Evolutionary conservation across 2,888 invertebrate genomes (phyloP).

Genomic region (Morpho achilles): DNA sequence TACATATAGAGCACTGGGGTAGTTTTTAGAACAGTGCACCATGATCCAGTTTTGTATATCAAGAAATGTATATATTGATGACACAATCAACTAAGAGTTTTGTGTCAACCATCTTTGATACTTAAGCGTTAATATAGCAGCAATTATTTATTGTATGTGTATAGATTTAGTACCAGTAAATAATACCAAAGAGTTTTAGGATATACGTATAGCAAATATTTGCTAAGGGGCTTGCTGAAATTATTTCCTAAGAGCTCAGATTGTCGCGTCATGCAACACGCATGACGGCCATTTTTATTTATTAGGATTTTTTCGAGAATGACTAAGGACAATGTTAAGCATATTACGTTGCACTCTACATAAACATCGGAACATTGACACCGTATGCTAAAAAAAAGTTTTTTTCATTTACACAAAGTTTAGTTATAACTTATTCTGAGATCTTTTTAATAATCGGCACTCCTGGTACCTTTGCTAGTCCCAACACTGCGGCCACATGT

Average conservation of each 20-base stretch:
- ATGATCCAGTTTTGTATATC: conserved; percentile 3
- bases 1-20: conserved; percentile 4
- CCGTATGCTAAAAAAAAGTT: no score
- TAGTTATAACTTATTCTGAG: background rate
- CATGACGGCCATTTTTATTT: conserved; percentile 12
- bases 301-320: conserved; percentile 10
- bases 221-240: conserved; percentile 43
- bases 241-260: conserved; percentile 14
- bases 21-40: conserved; percentile 6
- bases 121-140: conserved; percentile 30
- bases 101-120: conserved; percentile 28
- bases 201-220: conserved; percentile 36
- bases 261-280: conserved; percentile 6
- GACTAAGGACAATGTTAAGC: conserved; percentile 4
- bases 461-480: conserved; percentile 55
- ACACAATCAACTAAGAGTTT: conserved; percentile 20
- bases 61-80: conserved; percentile 24
- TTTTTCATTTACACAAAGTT: no score
- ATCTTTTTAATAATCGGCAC: conserved; percentile 15
- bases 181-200: conserved; percentile 66
- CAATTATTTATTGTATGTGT: conserved; percentile 47
- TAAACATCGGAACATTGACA: background rate
- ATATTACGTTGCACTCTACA: conserved; percentile 4
- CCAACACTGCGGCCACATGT: conserved; percentile 59
- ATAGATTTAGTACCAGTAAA: conserved; percentile 65